Evolutionary conservation across 1,140 invertebrate genomes (phyloP).

Genomic region (Colletes latitarsis): DNA sequence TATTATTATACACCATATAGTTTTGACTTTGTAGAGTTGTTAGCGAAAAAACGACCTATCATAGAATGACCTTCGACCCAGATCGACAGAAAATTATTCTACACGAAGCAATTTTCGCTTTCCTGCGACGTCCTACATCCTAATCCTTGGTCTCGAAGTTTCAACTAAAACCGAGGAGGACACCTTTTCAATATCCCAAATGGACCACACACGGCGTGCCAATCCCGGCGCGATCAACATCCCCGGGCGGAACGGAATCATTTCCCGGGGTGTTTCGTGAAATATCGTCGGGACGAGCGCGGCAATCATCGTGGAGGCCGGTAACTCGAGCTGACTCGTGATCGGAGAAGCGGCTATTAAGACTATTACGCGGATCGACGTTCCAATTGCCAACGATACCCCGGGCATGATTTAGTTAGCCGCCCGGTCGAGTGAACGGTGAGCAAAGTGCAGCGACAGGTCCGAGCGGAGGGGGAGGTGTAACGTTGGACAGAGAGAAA

Average conservation of each 20-base stretch:
- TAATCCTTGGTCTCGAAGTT: no score
- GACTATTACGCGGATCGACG: slow-evolving; percentile 26
- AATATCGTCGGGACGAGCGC: slow-evolving; percentile 5
- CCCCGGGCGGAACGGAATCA: background rate
- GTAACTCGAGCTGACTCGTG: slow-evolving; percentile 1
- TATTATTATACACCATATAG: no score
- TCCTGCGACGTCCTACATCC: no score
- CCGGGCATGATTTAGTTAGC: slow-evolving; percentile 52
- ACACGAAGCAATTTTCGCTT: no score
- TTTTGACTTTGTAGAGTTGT: no score
- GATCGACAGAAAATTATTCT: no score
- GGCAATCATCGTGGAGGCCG: slow-evolving; percentile 27
- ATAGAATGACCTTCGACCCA: no score
- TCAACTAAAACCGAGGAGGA: no score
- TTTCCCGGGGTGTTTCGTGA: background rate
- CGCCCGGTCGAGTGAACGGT: slow-evolving; percentile 37
- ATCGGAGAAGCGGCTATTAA: slow-evolving; percentile 37
- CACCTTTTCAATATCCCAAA: no score
- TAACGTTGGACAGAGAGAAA: background rate
- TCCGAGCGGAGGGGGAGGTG: background rate
- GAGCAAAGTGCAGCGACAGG: slow-evolving; percentile 51
- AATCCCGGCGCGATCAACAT: background rate
- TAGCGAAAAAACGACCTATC: no score
- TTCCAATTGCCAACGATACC: slow-evolving; percentile 55
- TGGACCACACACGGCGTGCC: no score